Evolutionary conservation across 2,113 vertebrate genomes (phyloP).

Genomic region (Panthera tigris): DNA sequence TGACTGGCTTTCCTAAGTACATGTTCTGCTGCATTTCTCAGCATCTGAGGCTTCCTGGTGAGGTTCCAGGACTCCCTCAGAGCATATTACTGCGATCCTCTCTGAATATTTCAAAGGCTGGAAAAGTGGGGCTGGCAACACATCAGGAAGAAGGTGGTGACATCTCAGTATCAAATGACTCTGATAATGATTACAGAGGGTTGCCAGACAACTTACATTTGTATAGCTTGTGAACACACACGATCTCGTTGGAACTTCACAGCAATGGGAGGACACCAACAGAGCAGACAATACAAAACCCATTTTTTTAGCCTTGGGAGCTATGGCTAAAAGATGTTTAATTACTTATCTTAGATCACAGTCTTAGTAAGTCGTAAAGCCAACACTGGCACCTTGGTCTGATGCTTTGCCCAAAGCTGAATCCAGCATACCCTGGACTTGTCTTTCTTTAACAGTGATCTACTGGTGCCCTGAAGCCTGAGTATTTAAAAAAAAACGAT

Average conservation of each 20-base stretch:
- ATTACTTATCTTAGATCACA: conserved; percentile 21
- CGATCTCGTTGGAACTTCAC: background rate
- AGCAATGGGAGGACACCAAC: background rate
- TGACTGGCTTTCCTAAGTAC: background rate
- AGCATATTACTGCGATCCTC: conserved; percentile 1
- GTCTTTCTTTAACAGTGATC: background rate
- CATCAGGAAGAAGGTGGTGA: conserved; percentile 47
- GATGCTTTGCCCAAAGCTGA: background rate
- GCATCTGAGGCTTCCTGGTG: background rate
- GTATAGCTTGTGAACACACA: background rate
- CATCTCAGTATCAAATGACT: conserved; percentile 32
- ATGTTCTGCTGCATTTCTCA: background rate
- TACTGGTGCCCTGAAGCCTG: background rate
- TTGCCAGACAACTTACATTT: background rate
- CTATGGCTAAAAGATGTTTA: background rate
- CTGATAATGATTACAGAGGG: conserved; percentile 20
- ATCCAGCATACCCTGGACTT: background rate
- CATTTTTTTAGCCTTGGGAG: background rate
- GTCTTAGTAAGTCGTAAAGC: background rate
- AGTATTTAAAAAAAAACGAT: background rate
- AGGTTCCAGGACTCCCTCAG: conserved; percentile 13
- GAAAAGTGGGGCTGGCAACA: conserved; percentile 29
- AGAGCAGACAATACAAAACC: background rate
- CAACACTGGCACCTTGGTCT: background rate
- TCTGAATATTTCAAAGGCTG: conserved; percentile 69